Percentiles rank a stretch among this genome's conserved stretches.
Evolutionary conservation across 2,797 vertebrate species (phyloP).

Genomic region (Phylloscopus collybita): DNA sequence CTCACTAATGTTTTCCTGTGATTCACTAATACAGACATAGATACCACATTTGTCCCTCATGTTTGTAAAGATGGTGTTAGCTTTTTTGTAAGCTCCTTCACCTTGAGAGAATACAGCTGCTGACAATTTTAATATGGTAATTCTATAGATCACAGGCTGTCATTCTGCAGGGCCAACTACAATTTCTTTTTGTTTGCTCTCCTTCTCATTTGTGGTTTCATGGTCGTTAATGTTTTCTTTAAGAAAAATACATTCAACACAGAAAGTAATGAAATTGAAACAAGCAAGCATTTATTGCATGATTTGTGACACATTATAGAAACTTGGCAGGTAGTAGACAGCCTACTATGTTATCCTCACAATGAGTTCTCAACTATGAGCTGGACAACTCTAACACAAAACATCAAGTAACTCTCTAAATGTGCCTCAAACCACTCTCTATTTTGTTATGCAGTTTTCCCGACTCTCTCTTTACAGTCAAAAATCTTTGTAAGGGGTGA

Average conservation of each 20-base stretch:
- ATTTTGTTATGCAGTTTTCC: not conserved
- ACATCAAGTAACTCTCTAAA: not conserved
- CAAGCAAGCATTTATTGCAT: not conserved
- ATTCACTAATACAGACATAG: not conserved
- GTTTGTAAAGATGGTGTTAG: not conserved
- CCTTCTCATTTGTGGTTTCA: not conserved
- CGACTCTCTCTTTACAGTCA: not conserved
- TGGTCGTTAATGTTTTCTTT: not conserved
- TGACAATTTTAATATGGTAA: not conserved
- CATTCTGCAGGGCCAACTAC: not conserved
- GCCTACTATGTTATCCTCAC: not conserved
- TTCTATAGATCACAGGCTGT: not conserved
- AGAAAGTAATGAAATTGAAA: not conserved
- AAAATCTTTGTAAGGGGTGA: not conserved
- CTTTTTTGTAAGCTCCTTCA: not conserved
- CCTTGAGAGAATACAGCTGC: not conserved
- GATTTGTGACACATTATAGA: not conserved
- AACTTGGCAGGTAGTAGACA: not conserved
- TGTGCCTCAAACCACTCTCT: not conserved
- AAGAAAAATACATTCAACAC: not conserved
- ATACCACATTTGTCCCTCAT: not conserved
- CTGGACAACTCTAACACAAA: not conserved
- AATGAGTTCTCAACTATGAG: not conserved
- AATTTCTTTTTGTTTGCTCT: not conserved
- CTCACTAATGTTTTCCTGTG: not conserved